Evolutionary conservation across 2,113 vertebrate species (phyloP).

Genomic region (Pontoporia blainvillei): DNA sequence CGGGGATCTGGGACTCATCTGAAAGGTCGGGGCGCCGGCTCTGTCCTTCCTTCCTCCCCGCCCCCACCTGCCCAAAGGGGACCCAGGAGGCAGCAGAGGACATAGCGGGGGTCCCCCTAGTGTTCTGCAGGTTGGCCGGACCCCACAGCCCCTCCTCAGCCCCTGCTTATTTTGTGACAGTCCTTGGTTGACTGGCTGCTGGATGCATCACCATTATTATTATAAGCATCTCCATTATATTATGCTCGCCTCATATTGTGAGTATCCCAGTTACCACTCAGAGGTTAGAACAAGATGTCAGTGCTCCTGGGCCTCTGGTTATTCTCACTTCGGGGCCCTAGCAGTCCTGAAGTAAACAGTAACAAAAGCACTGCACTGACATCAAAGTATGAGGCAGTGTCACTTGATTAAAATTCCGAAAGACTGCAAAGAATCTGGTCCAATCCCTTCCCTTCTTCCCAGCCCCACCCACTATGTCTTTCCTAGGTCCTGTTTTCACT

Average conservation of each 20-base stretch:
- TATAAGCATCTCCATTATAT: no score
- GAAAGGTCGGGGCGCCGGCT: not conserved
- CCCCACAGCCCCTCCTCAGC: not conserved
- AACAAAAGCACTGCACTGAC: not conserved
- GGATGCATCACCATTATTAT: not conserved
- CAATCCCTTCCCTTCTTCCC: not conserved
- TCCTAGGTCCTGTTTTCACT: not conserved
- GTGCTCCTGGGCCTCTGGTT: not conserved
- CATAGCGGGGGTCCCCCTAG: not conserved
- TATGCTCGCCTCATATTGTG: not conserved
- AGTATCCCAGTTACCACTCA: not conserved
- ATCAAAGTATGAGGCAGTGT: not conserved
- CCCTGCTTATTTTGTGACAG: no score
- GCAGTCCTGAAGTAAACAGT: not conserved
- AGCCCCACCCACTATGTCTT: not conserved
- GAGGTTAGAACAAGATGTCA: not conserved
- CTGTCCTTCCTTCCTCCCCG: not conserved
- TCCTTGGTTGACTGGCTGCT: not conserved
- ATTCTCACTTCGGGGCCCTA: not conserved
- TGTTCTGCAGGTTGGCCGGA: not conserved
- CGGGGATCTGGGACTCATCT: not conserved
- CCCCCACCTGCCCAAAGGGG: not conserved
- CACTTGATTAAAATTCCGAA: not conserved
- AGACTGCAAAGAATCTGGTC: not conserved
- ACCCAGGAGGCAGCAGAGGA: not conserved